Evolutionary conservation across 2,113 vertebrate genomes (phyloP).

Genomic region (Gymnorhina tibicen): DNA sequence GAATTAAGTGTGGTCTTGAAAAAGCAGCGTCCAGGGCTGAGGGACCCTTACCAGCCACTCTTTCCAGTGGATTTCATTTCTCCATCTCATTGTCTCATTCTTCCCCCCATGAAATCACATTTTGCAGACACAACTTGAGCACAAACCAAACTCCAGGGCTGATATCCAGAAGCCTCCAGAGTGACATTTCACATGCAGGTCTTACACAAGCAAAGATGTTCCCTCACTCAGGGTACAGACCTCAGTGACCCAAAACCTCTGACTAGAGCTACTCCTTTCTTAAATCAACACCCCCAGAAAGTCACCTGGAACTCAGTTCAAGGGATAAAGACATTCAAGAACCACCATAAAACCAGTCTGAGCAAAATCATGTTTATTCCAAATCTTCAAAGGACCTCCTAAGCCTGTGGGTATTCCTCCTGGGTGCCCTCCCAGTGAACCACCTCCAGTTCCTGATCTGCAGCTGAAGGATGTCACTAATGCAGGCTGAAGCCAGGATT

Average conservation of each 20-base stretch:
- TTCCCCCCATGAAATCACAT: not conserved
- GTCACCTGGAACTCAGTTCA: not conserved
- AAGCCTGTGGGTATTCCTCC: not conserved
- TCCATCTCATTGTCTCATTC: not conserved
- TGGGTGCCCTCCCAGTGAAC: not conserved
- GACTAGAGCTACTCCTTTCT: not conserved
- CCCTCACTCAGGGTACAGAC: not conserved
- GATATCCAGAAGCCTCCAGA: not conserved
- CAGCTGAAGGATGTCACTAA: not conserved
- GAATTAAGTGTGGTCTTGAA: not conserved
- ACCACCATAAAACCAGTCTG: not conserved
- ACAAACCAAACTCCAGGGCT: not conserved
- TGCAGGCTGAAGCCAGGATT: not conserved
- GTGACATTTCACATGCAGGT: not conserved
- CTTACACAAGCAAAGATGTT: not conserved
- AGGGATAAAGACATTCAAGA: not conserved
- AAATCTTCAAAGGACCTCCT: not conserved
- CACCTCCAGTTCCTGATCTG: not conserved
- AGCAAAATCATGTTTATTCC: not conserved
- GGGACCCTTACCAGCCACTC: not conserved
- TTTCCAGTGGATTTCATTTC: not conserved
- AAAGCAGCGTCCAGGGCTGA: not conserved
- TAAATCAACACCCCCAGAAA: not conserved
- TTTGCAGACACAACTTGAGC: not conserved
- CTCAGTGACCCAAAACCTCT: not conserved